A percentile compares a stretch with the other conserved stretches of the same genome.
These are phyloP conservation scores for Hanleya hanleyi DNA, from an alignment of 2,888 invertebrate genomes.

Conservation along the genomic window DNA sequence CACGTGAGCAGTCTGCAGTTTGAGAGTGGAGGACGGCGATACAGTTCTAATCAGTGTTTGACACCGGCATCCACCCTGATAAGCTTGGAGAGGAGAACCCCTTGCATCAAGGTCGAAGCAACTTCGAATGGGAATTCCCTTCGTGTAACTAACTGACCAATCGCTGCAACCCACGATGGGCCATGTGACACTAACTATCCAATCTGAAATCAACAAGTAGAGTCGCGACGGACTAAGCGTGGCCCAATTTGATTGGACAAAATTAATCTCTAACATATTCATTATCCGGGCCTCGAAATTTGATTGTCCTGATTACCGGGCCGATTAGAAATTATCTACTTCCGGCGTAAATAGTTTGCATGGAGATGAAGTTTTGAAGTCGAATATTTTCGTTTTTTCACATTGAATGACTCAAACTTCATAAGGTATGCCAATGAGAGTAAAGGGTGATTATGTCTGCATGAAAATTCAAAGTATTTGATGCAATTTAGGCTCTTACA, in stretches of 20 bases:
- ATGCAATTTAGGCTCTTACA: too few relatives aligned
- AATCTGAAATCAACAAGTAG: slow-evolving; percentile 63
- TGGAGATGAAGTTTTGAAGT: neutral
- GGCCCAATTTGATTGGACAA: slow-evolving; percentile 60
- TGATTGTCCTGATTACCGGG: too few relatives aligned
- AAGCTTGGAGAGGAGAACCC: neutral
- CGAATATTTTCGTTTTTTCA: too few relatives aligned
- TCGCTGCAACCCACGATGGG: slow-evolving; percentile 54
- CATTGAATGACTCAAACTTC: too few relatives aligned
- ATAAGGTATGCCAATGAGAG: too few relatives aligned
- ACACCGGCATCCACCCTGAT: neutral
- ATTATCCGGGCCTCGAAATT: too few relatives aligned
- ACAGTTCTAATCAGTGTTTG: neutral
- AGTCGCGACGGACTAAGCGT: slow-evolving; percentile 50
- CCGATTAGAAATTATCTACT: too few relatives aligned
- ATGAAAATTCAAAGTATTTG: too few relatives aligned
- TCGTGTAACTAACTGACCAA: slow-evolving; percentile 46
- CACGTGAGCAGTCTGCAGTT: neutral
- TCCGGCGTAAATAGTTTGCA: slow-evolving; percentile 7
- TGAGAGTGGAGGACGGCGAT: neutral
- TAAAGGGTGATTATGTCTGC: too few relatives aligned
- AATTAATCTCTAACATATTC: too few relatives aligned
- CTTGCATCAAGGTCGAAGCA: slow-evolving; percentile 2
- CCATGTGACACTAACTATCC: slow-evolving; percentile 36
- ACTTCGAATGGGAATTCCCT: slow-evolving; percentile 54